A percentile compares a stretch with the other conserved stretches of the same genome.
These are phyloP conservation scores for Polylopha cassiicola DNA, from an alignment of 2,888 invertebrate genomes.

Conservation along the genomic window DNA sequence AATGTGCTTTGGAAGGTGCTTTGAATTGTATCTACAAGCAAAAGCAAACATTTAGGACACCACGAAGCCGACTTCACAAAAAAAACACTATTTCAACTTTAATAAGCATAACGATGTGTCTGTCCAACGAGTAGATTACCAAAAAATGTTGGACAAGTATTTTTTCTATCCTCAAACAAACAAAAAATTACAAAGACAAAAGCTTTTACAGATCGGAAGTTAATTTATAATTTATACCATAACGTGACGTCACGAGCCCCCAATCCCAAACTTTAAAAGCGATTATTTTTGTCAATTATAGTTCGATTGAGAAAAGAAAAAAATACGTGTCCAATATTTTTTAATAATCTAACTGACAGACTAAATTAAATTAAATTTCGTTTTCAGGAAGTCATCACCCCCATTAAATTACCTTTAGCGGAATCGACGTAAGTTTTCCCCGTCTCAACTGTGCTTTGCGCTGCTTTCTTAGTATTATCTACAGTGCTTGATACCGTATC, in stretches of 20 bases:
- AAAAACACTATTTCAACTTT: not conserved
- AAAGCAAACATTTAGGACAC: conserved; percentile 12
- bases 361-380: no score
- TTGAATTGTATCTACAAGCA: conserved; percentile 26
- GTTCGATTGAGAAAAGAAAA: not conserved
- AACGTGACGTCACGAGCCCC: no score
- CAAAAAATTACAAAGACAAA: no score
- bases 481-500: conserved; percentile 55
- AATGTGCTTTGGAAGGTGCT: conserved; percentile 26
- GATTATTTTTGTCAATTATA: not conserved
- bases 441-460: conserved; percentile 55
- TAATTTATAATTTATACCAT: no score
- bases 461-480: conserved; percentile 64
- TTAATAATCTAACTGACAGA: no score
- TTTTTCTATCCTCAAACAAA: no score
- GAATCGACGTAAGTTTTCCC: conserved; percentile 52
- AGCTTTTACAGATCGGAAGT: no score
- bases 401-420: conserved; percentile 57
- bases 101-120: no score
- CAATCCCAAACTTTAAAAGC: conserved; percentile 10
- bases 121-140: no score
- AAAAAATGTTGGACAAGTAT: no score
- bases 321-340: no score
- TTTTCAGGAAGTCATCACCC: no score
- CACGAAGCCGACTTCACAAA: conserved; percentile 11